A percentile compares a stretch with the other conserved stretches of the same genome.
Conservation (phyloP, 2,113 vertebrate species). For the Alexandromys fortis region DNA sequence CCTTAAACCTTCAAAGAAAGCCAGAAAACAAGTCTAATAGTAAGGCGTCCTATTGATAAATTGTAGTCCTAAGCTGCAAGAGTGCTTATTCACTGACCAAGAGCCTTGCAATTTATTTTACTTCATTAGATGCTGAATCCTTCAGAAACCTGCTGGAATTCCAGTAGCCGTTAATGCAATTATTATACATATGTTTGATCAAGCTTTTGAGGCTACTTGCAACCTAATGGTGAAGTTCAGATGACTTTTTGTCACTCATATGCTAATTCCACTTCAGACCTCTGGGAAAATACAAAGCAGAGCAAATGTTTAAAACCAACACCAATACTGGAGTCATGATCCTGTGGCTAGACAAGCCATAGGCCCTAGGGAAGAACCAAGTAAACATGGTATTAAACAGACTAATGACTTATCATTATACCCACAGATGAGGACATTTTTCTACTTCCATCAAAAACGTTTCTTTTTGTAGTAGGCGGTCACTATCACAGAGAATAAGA, state of each 20-base stretch:
- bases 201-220: constrained; percentile 82
- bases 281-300: constrained; percentile 31
- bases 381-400: neutral
- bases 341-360: neutral
- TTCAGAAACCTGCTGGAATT: constrained; percentile 77
- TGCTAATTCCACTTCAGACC: constrained; percentile 58
- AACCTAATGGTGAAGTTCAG: constrained; percentile 66
- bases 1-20: constrained; percentile 70
- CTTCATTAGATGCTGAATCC: constrained; percentile 84
- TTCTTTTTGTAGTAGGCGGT: neutral
- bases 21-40: constrained; percentile 73
- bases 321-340: neutral
- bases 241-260: constrained; percentile 77
- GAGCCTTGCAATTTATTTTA: constrained; percentile 85
- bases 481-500: neutral
- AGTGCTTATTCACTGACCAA: constrained; percentile 85
- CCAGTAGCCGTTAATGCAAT: constrained; percentile 83
- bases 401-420: neutral
- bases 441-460: neutral
- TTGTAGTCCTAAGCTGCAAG: constrained; percentile 78
- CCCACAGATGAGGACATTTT: neutral
- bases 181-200: constrained; percentile 85
- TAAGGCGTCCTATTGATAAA: constrained; percentile 82
- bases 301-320: constrained; percentile 11
- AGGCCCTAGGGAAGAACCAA: neutral